Base-by-base conservation (phyloP, 2,113 vertebrate genomes). In the Lophotis ruficrista region DNA sequence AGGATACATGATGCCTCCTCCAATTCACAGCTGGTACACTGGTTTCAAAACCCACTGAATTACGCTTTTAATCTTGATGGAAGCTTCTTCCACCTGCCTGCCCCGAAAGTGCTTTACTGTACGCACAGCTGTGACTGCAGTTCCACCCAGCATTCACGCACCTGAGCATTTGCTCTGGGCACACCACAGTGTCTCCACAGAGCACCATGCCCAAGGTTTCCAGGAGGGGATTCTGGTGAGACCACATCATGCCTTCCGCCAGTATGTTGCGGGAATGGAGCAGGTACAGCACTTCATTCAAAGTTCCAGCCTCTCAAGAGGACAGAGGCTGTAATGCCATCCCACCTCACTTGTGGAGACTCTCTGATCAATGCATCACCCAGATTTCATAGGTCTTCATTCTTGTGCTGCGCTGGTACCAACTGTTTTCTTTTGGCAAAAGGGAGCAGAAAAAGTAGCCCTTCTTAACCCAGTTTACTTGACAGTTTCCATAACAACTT, bases 401-500 rank as follows among this genome's bases (percentile, higher is more conserved):
- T 35, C 75, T 87, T 14, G 0, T 25, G n/a, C 33, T 73, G 14
- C 60, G 70, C 37, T 82, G 81, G 77, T 51, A 54, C 28, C 79
- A 60, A 50, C 7, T 61, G 20, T 58, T 84, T 87, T 70, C n/a
- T n/a, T n/a, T n/a, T 94, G 89, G 66, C 83, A 96, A 82, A 90
- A 91, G 65, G 91, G 86, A 94, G 54, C 80, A 95, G 66, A 73
- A 84, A 83, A 92, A 91, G 92, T 93, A 92, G 89, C 83, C 96
- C 62, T 89, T 79, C 89, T 84, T 95, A 97, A 95, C 96, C 95
- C 68, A 95, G 81, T 95, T 96, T 95, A 91, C 83, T 97, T 89
- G 95, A 83, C 87, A 93, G 96, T 97, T 97, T 96, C 96, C 96
- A 97, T 97, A 97, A 97, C 96, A 97, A 97, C 96, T 94, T 96